Percentiles rank a stretch among this genome's conserved stretches.
Evolutionary conservation across 2,888 invertebrate genomes (phyloP).

Genomic region (Drosophila ustulata): DNA sequence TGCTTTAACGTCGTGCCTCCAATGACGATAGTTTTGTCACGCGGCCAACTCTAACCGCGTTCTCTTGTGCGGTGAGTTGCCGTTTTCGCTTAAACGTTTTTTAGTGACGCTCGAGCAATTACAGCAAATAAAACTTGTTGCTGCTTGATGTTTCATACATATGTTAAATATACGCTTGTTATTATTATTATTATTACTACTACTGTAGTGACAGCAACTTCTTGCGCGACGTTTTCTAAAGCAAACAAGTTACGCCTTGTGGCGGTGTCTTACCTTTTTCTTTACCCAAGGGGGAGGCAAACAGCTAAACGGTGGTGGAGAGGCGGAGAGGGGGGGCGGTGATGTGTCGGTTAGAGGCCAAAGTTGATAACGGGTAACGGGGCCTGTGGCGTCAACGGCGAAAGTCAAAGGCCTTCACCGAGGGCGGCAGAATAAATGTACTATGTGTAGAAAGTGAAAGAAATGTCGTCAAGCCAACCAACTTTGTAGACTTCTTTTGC

Average conservation of each 20-base stretch:
- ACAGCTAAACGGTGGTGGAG: too few species aligned
- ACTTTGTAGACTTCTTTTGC: not conserved
- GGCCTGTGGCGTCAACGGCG: conserved; percentile 32
- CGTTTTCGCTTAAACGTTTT: conserved; percentile 65
- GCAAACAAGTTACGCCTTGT: conserved; percentile 16
- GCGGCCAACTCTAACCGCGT: conserved; percentile 24
- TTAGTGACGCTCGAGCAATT: conserved; percentile 71
- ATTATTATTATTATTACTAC: conserved; percentile 9
- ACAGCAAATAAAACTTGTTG: conserved; percentile 37
- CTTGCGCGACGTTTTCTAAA: conserved; percentile 47
- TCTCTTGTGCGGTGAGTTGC: conserved; percentile 33
- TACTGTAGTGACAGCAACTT: conserved; percentile 44
- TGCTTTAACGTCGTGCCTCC: too few species aligned
- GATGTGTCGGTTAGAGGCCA: not conserved
- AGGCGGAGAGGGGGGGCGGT: not conserved
- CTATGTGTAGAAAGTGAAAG: conserved; percentile 65
- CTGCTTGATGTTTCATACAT: conserved; percentile 35
- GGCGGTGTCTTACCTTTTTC: conserved; percentile 33
- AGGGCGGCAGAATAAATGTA: conserved; percentile 49
- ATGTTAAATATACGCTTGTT: conserved; percentile 35
- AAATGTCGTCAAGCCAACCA: conserved; percentile 14
- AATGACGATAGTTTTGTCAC: not conserved
- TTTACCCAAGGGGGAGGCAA: conserved; percentile 3
- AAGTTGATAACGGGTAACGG: conserved; percentile 10
- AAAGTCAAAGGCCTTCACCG: conserved; percentile 43